Base-by-base conservation (phyloP, 2,888 invertebrate species). In the Reticulitermes lucifugus region DNA sequence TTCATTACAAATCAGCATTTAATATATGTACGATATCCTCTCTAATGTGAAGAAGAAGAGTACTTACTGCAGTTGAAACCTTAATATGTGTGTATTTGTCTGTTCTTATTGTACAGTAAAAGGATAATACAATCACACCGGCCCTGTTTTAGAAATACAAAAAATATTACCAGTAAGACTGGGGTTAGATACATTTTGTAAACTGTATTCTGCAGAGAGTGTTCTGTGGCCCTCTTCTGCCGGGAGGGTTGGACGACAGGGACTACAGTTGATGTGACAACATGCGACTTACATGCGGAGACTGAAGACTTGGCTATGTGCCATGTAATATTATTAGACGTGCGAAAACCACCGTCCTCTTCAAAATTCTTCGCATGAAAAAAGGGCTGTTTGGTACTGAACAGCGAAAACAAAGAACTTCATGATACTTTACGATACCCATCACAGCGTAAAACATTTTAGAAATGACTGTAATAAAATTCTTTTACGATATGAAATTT, bases 291-390 rank as follows among this genome's bases (percentile, higher is more conserved):
- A 73, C 73, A 73, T 73, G 73, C 29, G 10, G 71, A 29, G 71
- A 5, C 10, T 25, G 29, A 71, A 71, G 71, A 29, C 25, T 29
- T 73, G 73, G 73, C 73, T 14, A 2, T 29, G 5, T 41, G 41
- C 73, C 73, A 73, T 2, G 73, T 35, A 6, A 35, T 73, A 3
- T 73, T 73, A 73, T 29, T 29, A 73, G 10, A 73, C 73, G 73
- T 73, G 73, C 35, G 41, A 41, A 35, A 73, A 73, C 73, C 73
- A 73, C 73, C 73, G 9, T 41, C 73, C 41, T 73, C 73, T 41
- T 18, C 29, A 21, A 73, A 29, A 29, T 9, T 41, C 12, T 73
- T 41, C 14, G 2, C 65, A 41, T 0, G 25, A 35, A 9, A 41
- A 73, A 35, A 35, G n/a, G 73, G 41, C 41, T 21, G 6, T 73